Conservation (phyloP, 2,888 invertebrate species). For the Dryadula phaetusa region DNA sequence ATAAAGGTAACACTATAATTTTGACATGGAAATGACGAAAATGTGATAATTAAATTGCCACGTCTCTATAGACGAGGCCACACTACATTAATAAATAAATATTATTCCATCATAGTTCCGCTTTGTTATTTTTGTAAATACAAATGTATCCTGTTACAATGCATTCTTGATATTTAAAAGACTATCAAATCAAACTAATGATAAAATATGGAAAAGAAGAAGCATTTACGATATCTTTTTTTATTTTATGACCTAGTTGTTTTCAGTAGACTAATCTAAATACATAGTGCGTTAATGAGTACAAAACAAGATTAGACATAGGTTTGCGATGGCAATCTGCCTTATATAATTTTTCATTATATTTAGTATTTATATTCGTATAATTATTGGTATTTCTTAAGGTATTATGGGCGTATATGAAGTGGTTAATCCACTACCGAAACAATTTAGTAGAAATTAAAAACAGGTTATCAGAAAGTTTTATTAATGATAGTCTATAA, state of each 20-base stretch:
- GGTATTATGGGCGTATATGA: too few relatives aligned
- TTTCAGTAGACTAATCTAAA: not conserved
- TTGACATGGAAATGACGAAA: conserved; percentile 56
- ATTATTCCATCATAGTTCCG: conserved; percentile 64
- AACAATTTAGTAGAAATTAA: too few relatives aligned
- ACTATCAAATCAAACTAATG: not conserved
- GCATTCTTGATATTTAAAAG: not conserved
- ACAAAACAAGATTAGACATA: too few relatives aligned
- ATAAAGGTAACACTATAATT: conserved; percentile 29
- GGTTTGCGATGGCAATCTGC: too few relatives aligned
- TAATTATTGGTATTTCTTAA: too few relatives aligned
- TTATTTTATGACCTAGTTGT: not conserved
- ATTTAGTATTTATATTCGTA: too few relatives aligned
- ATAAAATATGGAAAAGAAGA: not conserved
- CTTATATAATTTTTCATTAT: too few relatives aligned
- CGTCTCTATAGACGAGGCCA: conserved; percentile 61
- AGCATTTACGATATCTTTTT: not conserved
- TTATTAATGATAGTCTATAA: too few relatives aligned
- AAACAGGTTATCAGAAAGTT: too few relatives aligned
- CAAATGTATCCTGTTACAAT: not conserved
- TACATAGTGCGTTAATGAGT: too few relatives aligned
- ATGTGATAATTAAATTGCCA: conserved; percentile 72
- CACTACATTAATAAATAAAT: conserved; percentile 61
- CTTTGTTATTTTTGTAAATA: conserved; percentile 48
- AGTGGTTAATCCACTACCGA: too few relatives aligned